A percentile compares a stretch with the other conserved stretches of the same genome.
Conservation (phyloP, 2,888 invertebrate species). For the Odontocolon sp. region DNA sequence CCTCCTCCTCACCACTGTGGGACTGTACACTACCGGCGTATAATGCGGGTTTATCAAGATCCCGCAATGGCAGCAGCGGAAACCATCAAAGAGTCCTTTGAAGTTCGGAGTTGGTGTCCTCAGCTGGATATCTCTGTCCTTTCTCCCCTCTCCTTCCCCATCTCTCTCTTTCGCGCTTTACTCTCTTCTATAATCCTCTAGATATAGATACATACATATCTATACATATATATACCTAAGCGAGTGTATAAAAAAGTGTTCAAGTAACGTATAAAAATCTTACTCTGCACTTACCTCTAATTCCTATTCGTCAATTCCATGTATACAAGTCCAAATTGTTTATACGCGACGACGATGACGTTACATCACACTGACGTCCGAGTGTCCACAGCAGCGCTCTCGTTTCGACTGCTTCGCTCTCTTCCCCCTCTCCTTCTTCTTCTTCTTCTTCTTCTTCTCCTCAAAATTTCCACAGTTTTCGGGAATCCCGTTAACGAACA, state of each 20-base stretch:
- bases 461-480: too few relatives aligned
- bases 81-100: constrained; percentile 79
- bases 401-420: too few relatives aligned
- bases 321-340: background rate
- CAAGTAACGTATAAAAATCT: constrained; percentile 18
- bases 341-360: constrained; percentile 15
- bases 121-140: constrained; percentile 66
- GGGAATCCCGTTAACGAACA: constrained; percentile 73
- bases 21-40: constrained; percentile 72
- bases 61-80: constrained; percentile 77
- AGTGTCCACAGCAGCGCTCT: background rate
- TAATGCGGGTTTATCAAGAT: constrained; percentile 79
- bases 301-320: background rate
- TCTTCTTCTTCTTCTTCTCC: too few relatives aligned
- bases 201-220: constrained; percentile 24
- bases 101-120: constrained; percentile 77
- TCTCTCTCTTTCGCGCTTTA: constrained; percentile 39
- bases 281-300: background rate
- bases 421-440: too few relatives aligned
- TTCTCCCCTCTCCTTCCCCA: constrained; percentile 51
- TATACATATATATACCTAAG: constrained; percentile 3
- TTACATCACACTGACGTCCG: background rate
- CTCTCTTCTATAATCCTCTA: constrained; percentile 44
- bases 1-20: constrained; percentile 35
- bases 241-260: constrained; percentile 28